Evolutionary conservation across 2,888 invertebrate genomes (phyloP).

Genomic region (Tachina grossa): DNA sequence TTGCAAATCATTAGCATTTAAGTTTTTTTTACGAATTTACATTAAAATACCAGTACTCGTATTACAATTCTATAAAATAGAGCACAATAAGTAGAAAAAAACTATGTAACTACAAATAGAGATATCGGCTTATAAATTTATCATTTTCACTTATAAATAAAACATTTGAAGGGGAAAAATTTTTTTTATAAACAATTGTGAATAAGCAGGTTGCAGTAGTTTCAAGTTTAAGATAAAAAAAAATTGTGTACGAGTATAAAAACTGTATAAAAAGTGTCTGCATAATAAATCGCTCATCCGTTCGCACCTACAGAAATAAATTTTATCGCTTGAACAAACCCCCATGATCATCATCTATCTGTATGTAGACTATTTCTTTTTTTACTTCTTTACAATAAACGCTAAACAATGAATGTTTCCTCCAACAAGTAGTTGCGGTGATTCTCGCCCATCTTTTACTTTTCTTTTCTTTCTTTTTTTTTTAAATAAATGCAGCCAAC

Average conservation of each 20-base stretch:
- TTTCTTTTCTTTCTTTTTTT: not conserved
- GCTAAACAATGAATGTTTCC: slow-evolving; percentile 26
- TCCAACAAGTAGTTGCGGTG: not conserved
- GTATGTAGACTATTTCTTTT: not conserved
- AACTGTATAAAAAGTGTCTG: slow-evolving; percentile 35
- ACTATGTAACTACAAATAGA: not conserved
- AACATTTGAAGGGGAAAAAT: slow-evolving; percentile 24
- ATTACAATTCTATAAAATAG: not conserved
- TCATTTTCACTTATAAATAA: slow-evolving; percentile 44
- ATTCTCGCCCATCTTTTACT: slow-evolving; percentile 45
- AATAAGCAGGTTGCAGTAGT: slow-evolving; percentile 27
- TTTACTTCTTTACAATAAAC: not conserved
- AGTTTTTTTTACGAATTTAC: too few species aligned
- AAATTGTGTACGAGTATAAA: not conserved
- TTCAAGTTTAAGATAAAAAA: not conserved
- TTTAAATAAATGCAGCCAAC: slow-evolving; percentile 37
- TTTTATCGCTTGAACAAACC: slow-evolving; percentile 29
- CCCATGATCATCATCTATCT: slow-evolving; percentile 44
- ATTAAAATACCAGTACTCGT: not conserved
- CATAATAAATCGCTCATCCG: slow-evolving; percentile 57
- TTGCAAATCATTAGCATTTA: too few species aligned
- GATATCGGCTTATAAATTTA: not conserved
- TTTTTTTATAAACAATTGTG: slow-evolving; percentile 13
- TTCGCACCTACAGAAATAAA: slow-evolving; percentile 50
- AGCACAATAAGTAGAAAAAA: not conserved